Percentiles rank a stretch among this genome's conserved stretches.
phyloP scores from a whole-genome alignment of 2,888 invertebrate genomes.

The Volucella zonaria region DNA sequence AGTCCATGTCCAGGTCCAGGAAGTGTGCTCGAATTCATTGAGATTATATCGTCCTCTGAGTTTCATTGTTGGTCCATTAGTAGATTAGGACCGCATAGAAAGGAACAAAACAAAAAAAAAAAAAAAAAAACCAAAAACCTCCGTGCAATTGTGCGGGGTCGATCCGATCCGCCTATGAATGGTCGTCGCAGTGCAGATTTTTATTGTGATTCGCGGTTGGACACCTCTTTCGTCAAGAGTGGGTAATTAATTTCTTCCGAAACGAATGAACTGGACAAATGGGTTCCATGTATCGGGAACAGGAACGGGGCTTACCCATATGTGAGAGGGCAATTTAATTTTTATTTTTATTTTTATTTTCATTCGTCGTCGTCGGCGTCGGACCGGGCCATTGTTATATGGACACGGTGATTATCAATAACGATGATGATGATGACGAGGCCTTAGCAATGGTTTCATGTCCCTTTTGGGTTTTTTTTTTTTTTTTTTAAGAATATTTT shows the following conservation, averaged over 20 bases:
- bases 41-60: conserved; percentile 50
- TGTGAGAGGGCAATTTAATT: conserved; percentile 57
- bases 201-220: conserved; percentile 71
- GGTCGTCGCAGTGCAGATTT: conserved; percentile 40
- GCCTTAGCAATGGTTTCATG: conserved; percentile 35
- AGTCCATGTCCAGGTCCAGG: conserved; percentile 11
- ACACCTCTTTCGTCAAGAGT: conserved; percentile 65
- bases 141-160: conserved; percentile 47
- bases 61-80: conserved; percentile 74
- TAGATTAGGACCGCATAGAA: conserved; percentile 70
- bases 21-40: conserved; percentile 64
- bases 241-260: conserved; percentile 67
- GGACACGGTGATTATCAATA: conserved; percentile 55
- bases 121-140: conserved; percentile 26
- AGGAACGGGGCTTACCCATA: conserved; percentile 22
- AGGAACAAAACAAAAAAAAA: no score
- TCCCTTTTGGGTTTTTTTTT: conserved; percentile 39
- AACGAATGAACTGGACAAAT: conserved; percentile 4
- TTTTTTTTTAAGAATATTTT: conserved; percentile 52
- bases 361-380: not conserved
- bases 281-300: not conserved
- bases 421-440: conserved; percentile 2
- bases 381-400: conserved; percentile 33
- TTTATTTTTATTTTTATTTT: conserved; percentile 47
- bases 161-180: conserved; percentile 2